Evolutionary conservation across 2,797 vertebrate genomes (phyloP).

Genomic region (Leuciscus waleckii): DNA sequence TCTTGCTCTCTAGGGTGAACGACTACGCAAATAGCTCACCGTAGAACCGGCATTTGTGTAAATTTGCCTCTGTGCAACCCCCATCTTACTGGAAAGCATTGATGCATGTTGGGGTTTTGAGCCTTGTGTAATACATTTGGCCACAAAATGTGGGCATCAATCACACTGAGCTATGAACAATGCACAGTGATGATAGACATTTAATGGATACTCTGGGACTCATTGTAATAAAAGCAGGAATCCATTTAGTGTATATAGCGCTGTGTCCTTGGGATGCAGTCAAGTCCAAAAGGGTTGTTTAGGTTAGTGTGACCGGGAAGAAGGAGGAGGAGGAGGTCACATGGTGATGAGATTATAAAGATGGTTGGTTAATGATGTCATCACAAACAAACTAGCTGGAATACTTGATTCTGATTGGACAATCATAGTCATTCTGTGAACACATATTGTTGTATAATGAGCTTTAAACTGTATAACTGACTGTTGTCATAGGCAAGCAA

Average conservation of each 20-base stretch:
- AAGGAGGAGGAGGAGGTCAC: not conserved
- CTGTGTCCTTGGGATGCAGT: constrained; percentile 82
- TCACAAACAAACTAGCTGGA: not conserved
- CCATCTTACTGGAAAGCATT: constrained; percentile 32
- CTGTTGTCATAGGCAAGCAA: not conserved
- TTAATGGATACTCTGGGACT: constrained; percentile 81
- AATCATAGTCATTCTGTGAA: not conserved
- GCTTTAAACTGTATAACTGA: not conserved
- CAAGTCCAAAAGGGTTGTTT: constrained; percentile 63
- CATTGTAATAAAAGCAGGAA: constrained; percentile 82
- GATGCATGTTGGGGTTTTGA: constrained; percentile 50
- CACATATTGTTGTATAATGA: no score
- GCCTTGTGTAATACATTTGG: constrained; percentile 73
- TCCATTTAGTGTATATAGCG: constrained; percentile 81
- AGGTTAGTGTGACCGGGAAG: constrained; percentile 5
- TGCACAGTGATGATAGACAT: constrained; percentile 76
- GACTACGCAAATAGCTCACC: constrained; percentile 17
- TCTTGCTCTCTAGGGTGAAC: constrained; percentile 20
- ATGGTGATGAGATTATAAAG: constrained; percentile 8
- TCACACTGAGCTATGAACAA: constrained; percentile 79
- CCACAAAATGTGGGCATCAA: constrained; percentile 79
- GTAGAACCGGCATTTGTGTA: constrained; percentile 29
- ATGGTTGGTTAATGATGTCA: not conserved
- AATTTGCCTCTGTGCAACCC: constrained; percentile 39
- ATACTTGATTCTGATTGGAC: not conserved